Evolutionary conservation across 2,113 vertebrate genomes (phyloP).

Genomic region (Zosterops lateralis): DNA sequence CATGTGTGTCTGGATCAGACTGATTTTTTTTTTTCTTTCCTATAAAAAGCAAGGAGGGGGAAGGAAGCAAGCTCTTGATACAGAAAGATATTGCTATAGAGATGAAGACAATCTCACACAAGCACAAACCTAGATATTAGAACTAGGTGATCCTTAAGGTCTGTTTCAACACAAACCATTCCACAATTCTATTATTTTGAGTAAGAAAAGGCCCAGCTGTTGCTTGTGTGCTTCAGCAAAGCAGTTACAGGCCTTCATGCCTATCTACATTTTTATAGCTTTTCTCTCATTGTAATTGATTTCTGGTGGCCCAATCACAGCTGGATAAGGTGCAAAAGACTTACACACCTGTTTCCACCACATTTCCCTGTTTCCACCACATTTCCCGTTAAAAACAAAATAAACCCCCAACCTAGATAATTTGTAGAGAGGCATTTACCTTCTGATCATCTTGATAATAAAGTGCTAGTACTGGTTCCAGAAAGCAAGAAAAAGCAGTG

Average conservation of each 20-base stretch:
- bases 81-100: neutral
- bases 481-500: neutral
- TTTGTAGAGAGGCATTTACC: neutral
- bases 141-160: neutral
- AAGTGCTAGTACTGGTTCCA: neutral
- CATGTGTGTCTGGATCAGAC: neutral
- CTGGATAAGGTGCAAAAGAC: accelerated
- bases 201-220: neutral
- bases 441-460: neutral
- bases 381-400: neutral
- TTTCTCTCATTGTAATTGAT: neutral
- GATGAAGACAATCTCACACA: neutral
- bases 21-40: neutral
- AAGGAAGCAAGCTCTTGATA: neutral
- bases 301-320: neutral
- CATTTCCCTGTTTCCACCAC: neutral
- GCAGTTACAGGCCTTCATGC: neutral
- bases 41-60: neutral
- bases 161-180: neutral
- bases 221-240: neutral
- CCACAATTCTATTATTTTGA: neutral
- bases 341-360: neutral
- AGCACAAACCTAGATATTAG: accelerated
- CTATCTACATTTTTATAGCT: neutral
- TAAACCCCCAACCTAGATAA: neutral